Base-by-base conservation (phyloP, 2,113 vertebrate genomes). In the Channa maculata region DNA sequence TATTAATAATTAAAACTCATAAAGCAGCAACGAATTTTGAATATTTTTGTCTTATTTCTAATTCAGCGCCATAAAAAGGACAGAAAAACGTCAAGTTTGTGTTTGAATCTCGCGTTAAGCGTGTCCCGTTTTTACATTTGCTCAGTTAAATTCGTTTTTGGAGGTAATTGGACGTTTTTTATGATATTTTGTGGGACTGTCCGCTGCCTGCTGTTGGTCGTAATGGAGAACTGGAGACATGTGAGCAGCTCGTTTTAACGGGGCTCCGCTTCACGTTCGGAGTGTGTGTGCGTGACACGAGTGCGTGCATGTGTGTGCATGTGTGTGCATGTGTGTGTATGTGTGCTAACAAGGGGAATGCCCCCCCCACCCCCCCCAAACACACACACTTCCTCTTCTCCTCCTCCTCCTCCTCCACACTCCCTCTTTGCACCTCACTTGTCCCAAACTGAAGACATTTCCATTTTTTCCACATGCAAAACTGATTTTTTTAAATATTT, bases 281-380 rank as follows among this genome's bases (percentile, higher is more conserved):
- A 15, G 52, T 3, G 64, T 64, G 60, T 52, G 60, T 52, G 61
- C 2, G 64, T 39, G 58, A 44, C n/a, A 51, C 14, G 64, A 4
- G 44, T 37, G 43, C 9, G 70, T 9, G 62, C 15, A 39, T 3
- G 48, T 43, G 61, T 41, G 66, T n/a, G 70, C 13, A 60, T 5
- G 43, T 11, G 66, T 13, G 58, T 11, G 46, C 3, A 54, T 37
- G 71, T 11, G 55, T 5, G 34, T 36, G 61, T 24, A 73, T n/a
- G 80, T 59, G 77, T 7, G 68, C 33, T 81, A 80, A 86, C 53
- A 48, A 80, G 84, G 88, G 88, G 88, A 61, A 87, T 76, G 71
- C 86, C 88, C 86, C 88, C 86, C 74, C 79, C 4, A n/a, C 77
- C 37, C 2, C 34, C 38, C 4, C 14, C 13, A 4, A 15, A 8